Percentiles rank a stretch among this genome's conserved stretches.
Conservation (phyloP, 2,888 invertebrate species). For the Syrphus vitripennis region DNA sequence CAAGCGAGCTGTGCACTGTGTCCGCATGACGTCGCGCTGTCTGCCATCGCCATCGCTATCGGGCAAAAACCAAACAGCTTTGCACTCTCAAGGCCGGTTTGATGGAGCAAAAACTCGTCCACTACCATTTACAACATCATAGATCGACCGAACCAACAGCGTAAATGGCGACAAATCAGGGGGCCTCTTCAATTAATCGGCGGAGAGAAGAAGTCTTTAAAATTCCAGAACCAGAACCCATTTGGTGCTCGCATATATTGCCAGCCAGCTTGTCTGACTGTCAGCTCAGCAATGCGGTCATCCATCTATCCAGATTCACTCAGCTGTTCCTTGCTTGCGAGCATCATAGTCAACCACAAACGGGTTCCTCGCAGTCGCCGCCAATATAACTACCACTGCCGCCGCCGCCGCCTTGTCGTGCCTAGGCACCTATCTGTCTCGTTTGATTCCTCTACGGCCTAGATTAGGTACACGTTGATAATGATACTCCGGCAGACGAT, state of each 20-base stretch:
- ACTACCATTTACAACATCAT: conserved; percentile 67
- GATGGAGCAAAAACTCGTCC: conserved; percentile 56
- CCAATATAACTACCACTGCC: not conserved
- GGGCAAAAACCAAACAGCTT: conserved; percentile 30
- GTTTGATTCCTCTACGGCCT: conserved; percentile 68
- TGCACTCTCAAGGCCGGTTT: conserved; percentile 68
- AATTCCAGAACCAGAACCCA: conserved; percentile 68
- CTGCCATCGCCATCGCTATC: conserved; percentile 36
- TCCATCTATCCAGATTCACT: conserved; percentile 70
- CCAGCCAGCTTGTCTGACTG: conserved; percentile 68
- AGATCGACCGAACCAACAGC: conserved; percentile 41
- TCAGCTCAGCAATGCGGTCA: conserved; percentile 70
- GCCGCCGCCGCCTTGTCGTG: not conserved
- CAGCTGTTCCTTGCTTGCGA: conserved; percentile 56
- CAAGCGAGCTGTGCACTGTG: conserved; percentile 12
- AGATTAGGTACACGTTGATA: conserved; percentile 66
- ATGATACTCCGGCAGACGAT: conserved; percentile 40
- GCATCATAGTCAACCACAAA: not conserved
- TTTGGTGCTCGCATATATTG: conserved; percentile 12
- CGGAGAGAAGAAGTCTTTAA: conserved; percentile 59
- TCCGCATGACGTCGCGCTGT: conserved; percentile 64
- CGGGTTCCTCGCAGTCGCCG: conserved; percentile 4
- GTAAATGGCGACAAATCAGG: conserved; percentile 8
- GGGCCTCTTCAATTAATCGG: conserved; percentile 61
- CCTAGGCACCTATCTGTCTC: conserved; percentile 71